phyloP scores from a whole-genome alignment of 1,140 invertebrate genomes.

The Aphis gossypii region DNA sequence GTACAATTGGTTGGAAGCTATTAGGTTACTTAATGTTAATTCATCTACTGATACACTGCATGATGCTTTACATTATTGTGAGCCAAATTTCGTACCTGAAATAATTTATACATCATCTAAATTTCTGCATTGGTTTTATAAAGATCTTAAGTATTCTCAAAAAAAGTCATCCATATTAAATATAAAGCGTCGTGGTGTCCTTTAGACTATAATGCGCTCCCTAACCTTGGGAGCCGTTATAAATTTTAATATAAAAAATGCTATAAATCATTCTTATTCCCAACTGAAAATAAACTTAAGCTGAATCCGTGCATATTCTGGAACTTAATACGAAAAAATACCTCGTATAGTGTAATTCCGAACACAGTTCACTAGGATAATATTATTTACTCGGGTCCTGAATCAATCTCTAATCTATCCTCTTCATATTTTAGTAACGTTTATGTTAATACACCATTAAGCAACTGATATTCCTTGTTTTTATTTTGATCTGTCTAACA shows the following conservation, averaged over 20 bases:
- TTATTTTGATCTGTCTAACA: too few species aligned
- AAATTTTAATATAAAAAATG: not conserved
- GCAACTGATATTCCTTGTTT: not conserved
- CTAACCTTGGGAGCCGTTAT: not conserved
- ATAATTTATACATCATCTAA: not conserved
- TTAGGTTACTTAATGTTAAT: not conserved
- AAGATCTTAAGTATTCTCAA: not conserved
- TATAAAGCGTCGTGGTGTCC: not conserved
- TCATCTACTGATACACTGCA: not conserved
- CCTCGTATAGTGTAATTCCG: not conserved
- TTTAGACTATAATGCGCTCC: not conserved
- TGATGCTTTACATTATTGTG: not conserved
- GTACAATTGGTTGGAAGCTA: slow-evolving; percentile 7
- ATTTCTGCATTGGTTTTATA: not conserved
- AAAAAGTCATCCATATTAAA: not conserved
- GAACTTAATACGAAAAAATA: not conserved
- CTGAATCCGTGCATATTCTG: not conserved
- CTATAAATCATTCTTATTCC: not conserved
- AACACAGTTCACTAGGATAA: not conserved
- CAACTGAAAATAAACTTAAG: not conserved
- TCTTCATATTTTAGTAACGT: not conserved
- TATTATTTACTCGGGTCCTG: not conserved
- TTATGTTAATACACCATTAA: not conserved
- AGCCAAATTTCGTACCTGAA: not conserved
- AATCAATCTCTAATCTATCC: not conserved